phyloP scores from a whole-genome alignment of 2,888 invertebrate species.

The Pandemis corylana region DNA sequence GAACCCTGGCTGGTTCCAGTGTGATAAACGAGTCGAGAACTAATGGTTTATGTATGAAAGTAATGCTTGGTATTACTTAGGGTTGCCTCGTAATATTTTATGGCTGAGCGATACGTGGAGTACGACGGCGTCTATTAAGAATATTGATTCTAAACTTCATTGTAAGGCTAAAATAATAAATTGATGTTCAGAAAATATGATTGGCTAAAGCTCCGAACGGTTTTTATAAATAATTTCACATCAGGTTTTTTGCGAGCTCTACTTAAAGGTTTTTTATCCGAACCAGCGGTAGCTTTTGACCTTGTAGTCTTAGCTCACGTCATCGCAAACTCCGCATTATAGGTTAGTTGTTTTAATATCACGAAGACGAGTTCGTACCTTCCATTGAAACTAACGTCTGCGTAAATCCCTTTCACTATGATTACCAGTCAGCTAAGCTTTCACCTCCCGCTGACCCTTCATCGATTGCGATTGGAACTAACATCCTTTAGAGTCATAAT shows the following conservation, averaged over 20 bases:
- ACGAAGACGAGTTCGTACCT: neutral
- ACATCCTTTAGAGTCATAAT: neutral
- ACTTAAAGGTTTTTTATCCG: conserved; percentile 14
- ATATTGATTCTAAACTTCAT: neutral
- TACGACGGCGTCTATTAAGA: neutral
- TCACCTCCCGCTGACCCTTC: conserved; percentile 37
- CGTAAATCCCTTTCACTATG: conserved; percentile 33
- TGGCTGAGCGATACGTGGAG: neutral
- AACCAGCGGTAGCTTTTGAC: neutral
- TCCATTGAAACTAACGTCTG: conserved; percentile 22
- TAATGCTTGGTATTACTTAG: conserved; percentile 36
- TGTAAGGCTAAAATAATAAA: neutral
- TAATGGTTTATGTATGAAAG: conserved; percentile 37
- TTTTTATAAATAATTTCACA: conserved; percentile 3
- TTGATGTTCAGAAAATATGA: neutral
- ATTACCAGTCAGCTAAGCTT: conserved; percentile 37
- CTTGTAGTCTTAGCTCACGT: conserved; percentile 3
- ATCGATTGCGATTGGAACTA: conserved; percentile 16
- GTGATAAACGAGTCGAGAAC: conserved; percentile 38
- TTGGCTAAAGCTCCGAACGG: neutral
- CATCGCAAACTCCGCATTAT: neutral
- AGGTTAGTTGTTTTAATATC: neutral
- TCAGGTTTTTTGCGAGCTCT: conserved; percentile 20
- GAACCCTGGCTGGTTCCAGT: conserved; percentile 32
- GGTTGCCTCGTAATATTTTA: conserved; percentile 7